phyloP scores from a whole-genome alignment of 2,797 vertebrate species.

The Dendrocincla tyrannina region DNA sequence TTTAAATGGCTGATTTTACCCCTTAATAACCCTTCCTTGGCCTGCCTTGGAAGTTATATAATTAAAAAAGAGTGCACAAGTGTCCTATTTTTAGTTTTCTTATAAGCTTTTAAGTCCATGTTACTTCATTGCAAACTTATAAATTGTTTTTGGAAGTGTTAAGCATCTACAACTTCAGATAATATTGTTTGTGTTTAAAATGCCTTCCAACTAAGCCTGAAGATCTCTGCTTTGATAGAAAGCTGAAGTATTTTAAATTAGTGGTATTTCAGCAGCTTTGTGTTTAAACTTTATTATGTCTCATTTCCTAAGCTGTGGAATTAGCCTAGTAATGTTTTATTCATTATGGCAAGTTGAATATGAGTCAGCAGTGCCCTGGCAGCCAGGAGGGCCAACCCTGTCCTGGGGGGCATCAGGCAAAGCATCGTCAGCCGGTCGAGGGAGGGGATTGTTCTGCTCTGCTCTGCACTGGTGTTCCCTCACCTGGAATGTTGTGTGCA shows the following conservation, averaged over 20 bases:
- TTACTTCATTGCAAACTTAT: not conserved
- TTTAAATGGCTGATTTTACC: not conserved
- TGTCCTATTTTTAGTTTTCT: not conserved
- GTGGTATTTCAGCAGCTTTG: not conserved
- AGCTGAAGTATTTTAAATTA: not conserved
- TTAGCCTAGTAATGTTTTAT: not conserved
- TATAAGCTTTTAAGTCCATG: not conserved
- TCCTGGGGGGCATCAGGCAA: not conserved
- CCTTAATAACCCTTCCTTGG: accelerated
- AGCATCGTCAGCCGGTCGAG: accelerated
- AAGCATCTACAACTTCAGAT: not conserved
- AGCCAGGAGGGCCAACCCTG: accelerated
- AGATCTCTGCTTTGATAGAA: not conserved
- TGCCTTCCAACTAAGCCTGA: not conserved
- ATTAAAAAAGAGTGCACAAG: not conserved
- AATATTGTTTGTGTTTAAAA: not conserved
- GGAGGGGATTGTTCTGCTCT: not conserved
- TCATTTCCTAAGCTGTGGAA: not conserved
- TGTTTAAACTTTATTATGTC: not conserved
- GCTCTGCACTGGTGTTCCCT: accelerated
- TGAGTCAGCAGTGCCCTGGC: not conserved
- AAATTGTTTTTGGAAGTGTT: not conserved
- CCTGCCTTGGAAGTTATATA: not conserved
- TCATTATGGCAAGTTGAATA: not conserved
- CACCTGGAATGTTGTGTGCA: accelerated